Percentiles rank a stretch among this genome's conserved stretches.
Conservation (phyloP, 37 sponge, comb jelly and placozoan species). For the Cliona cf. orientalis region DNA sequence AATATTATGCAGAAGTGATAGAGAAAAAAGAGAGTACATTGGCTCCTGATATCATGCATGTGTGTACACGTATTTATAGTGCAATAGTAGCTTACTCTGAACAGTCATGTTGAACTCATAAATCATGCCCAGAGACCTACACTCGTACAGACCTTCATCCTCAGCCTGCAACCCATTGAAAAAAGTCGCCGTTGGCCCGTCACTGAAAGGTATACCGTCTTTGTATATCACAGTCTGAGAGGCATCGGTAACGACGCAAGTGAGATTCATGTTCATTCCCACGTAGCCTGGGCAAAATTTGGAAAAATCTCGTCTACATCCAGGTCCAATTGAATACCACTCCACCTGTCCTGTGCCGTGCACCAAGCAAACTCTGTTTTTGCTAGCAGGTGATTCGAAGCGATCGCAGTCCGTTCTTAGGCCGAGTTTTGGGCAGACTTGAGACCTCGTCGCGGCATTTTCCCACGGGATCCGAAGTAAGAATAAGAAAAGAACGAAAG, state of each 20-base stretch:
- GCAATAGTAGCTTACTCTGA: neutral
- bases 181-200: neutral
- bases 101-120: conserved; percentile 14
- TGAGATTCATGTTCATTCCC: neutral
- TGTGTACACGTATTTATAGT: neutral
- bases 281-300: neutral
- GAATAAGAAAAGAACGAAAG: neutral
- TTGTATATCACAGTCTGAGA: neutral
- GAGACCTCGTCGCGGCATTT: neutral
- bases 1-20: too few species aligned
- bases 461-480: neutral
- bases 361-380: neutral
- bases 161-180: neutral
- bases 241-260: neutral
- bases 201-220: neutral
- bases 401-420: too few species aligned
- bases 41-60: too few species aligned
- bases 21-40: too few species aligned
- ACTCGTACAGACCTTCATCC: conserved; percentile 18
- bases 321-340: neutral
- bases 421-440: too few species aligned
- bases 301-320: neutral
- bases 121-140: too few species aligned
- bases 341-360: neutral
- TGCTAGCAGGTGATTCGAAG: too few species aligned